These are phyloP conservation scores for Lasioglossum albipes DNA, from an alignment of 1,140 invertebrate species.

Conservation along the genomic window DNA sequence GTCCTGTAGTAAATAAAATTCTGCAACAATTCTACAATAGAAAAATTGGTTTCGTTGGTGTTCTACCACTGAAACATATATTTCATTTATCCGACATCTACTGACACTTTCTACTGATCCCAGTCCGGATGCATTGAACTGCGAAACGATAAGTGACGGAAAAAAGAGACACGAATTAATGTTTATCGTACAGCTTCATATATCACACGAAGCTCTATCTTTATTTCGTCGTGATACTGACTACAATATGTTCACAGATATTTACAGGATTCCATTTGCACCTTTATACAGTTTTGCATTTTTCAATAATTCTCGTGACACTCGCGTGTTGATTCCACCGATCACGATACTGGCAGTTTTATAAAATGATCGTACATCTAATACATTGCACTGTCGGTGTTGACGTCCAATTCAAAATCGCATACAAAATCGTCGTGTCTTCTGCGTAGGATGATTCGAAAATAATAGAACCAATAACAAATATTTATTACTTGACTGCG, in stretches of 20 bases:
- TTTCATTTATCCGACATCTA: no score
- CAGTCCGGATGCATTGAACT: not conserved
- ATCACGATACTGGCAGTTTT: slow-evolving; percentile 16
- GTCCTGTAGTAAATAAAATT: no score
- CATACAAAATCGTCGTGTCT: not conserved
- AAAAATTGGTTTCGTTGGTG: no score
- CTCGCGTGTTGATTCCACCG: not conserved
- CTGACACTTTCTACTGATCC: not conserved
- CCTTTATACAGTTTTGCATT: slow-evolving; percentile 47
- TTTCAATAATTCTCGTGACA: not conserved
- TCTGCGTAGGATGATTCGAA: not conserved
- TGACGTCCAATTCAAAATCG: slow-evolving; percentile 9
- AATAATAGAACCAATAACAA: not conserved
- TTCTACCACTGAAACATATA: no score
- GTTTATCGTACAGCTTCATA: slow-evolving; percentile 52
- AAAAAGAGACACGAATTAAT: not conserved
- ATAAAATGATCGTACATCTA: slow-evolving; percentile 31
- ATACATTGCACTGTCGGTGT: slow-evolving; percentile 14
- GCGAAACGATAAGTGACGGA: not conserved
- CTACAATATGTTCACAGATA: slow-evolving; percentile 62
- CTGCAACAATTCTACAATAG: no score
- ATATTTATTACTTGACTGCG: no score
- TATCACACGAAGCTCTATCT: slow-evolving; percentile 53
- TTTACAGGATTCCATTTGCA: slow-evolving; percentile 54
- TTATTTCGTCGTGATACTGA: slow-evolving; percentile 55